Conservation (phyloP, 2,797 vertebrate species). For the Crocodylus rhombifer region DNA sequence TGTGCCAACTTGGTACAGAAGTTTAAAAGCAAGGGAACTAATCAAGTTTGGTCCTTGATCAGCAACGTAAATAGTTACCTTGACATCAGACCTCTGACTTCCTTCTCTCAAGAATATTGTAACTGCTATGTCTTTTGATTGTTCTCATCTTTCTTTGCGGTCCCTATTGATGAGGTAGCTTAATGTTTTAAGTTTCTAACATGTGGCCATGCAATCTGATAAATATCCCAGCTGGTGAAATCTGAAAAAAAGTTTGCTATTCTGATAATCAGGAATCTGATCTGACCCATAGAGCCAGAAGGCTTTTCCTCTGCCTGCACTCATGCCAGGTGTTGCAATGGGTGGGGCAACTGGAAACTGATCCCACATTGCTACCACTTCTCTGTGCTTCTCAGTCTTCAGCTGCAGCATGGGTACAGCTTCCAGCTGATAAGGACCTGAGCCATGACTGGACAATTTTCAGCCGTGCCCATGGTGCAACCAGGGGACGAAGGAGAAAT, state of each 20-base stretch:
- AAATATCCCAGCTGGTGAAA: constrained; percentile 53
- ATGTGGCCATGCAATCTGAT: constrained; percentile 66
- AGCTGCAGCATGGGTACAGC: too few relatives aligned
- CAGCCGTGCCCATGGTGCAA: too few relatives aligned
- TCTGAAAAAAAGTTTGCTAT: constrained; percentile 52
- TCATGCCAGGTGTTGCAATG: too few relatives aligned
- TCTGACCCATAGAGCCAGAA: constrained; percentile 43
- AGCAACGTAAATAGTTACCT: constrained; percentile 48
- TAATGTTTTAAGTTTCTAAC: constrained; percentile 57
- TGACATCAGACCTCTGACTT: constrained; percentile 2
- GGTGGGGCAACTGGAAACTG: too few relatives aligned
- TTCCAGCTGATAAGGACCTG: too few relatives aligned
- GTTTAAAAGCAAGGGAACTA: constrained; percentile 27
- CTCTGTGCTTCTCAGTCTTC: too few relatives aligned
- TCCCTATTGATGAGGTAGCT: constrained; percentile 59
- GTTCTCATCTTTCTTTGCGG: constrained; percentile 41
- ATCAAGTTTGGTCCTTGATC: neutral
- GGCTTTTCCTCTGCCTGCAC: too few relatives aligned
- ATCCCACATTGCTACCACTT: too few relatives aligned
- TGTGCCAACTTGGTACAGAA: neutral
- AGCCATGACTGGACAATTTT: too few relatives aligned
- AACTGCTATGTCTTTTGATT: neutral
- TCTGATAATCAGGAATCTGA: constrained; percentile 69
- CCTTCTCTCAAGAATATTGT: neutral
- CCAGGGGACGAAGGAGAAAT: too few relatives aligned